Evolutionary conservation across 92 coral and sea anemone species (phyloP).

Genomic region (Bergia sp.): DNA sequence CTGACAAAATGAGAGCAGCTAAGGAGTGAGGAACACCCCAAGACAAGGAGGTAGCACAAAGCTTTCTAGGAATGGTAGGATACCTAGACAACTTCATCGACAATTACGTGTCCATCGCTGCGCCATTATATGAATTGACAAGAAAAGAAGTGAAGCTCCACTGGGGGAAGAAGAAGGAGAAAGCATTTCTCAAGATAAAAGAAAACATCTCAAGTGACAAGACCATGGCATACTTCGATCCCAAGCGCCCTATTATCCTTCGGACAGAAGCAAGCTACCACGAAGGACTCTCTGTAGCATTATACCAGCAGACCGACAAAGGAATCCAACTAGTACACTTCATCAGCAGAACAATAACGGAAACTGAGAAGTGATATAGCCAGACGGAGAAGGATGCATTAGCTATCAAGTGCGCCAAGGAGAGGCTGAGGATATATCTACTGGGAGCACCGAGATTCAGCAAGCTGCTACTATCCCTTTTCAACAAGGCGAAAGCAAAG

Average conservation of each 20-base stretch:
- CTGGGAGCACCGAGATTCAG: slow-evolving; percentile 62
- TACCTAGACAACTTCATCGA: no score
- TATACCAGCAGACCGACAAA: slow-evolving; percentile 55
- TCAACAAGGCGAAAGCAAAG: slow-evolving; percentile 63
- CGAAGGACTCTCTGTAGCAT: slow-evolving; percentile 61
- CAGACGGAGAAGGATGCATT: slow-evolving; percentile 70
- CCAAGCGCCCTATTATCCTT: slow-evolving; percentile 49
- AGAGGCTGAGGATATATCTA: slow-evolving; percentile 65
- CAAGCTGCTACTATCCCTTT: slow-evolving; percentile 55
- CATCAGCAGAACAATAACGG: slow-evolving; percentile 65
- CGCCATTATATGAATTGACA: slow-evolving; percentile 60
- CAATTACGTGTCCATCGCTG: slow-evolving; percentile 39
- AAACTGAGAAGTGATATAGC: slow-evolving; percentile 61
- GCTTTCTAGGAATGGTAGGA: background rate
- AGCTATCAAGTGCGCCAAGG: slow-evolving; percentile 64
- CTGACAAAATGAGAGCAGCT: slow-evolving; percentile 58
- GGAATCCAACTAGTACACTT: slow-evolving; percentile 69
- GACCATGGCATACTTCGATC: slow-evolving; percentile 66
- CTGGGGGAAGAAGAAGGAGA: slow-evolving; percentile 52
- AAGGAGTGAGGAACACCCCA: slow-evolving; percentile 54
- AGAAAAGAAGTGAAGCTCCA: slow-evolving; percentile 56
- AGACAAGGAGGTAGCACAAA: slow-evolving; percentile 58
- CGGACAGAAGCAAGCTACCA: slow-evolving; percentile 64
- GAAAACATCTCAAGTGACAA: slow-evolving; percentile 54
- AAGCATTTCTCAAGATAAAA: slow-evolving; percentile 52